Base-by-base conservation (phyloP, 2,797 vertebrate species). In the Falco berigora region DNA sequence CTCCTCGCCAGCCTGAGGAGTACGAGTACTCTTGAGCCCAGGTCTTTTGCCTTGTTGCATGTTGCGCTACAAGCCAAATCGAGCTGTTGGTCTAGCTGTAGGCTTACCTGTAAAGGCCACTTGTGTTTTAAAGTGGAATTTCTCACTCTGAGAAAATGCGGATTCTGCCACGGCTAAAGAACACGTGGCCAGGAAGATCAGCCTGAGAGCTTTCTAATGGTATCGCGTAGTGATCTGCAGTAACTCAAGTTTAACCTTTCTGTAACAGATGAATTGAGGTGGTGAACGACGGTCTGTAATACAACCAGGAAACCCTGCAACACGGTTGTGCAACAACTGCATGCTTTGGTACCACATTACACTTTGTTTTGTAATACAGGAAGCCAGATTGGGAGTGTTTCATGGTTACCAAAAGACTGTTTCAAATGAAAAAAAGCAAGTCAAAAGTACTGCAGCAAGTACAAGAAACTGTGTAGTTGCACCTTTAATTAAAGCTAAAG, bases 21-120 rank as follows among this genome's bases (percentile, higher is more conserved):
- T 92, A 87, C 5, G 32, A 92, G 72, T 81, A 95, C 96, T 95
- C 92, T 92, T 94, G 71, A 88, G 93, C 97, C 81, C 90, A 95
- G 95, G 86, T 96, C 94, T 95, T 88, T 82, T 55, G 98, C 98
- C 93, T 97, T 97, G 96, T 96, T 98, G 98, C 98, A 98, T 98
- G 98, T 97, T 94, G 97, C 93, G 90, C 97, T 98, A 79, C 27
- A 68, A 97, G 97, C 96, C 97, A 76, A 95, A 72, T 59, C 3
- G 76, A 97, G 94, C 96, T 78, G 68, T 59, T 44, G 38, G 75
- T 87, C 69, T 84, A 85, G 58, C 88, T 91, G 79, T 46, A 89
- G 94, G 76, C 75, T 82, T 94, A 93, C 1, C 4, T 86, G 62
- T 94, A 69, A 94, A 94, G 62, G 88, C 86, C 53, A 77, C 59